These are phyloP conservation scores for Gasteruption jaculator DNA, from an alignment of 2,888 invertebrate genomes.

Conservation along the genomic window DNA sequence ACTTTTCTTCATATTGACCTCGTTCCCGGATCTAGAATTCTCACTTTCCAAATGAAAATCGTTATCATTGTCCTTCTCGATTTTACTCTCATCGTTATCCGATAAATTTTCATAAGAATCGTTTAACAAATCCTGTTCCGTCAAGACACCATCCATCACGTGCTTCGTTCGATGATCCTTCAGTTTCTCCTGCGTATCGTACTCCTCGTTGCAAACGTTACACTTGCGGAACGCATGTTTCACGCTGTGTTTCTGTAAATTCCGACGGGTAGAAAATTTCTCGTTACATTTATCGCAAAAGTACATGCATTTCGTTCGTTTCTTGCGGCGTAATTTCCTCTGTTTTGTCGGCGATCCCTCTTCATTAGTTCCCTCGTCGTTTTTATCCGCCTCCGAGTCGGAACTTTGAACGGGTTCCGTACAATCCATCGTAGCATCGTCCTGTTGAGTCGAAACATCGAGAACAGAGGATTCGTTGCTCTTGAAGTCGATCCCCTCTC, in stretches of 20 bases:
- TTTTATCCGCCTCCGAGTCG: slow-evolving; percentile 23
- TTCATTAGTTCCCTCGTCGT: slow-evolving; percentile 17
- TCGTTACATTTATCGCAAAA: slow-evolving; percentile 33
- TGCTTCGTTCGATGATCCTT: slow-evolving; percentile 40
- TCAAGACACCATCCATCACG: slow-evolving; percentile 40
- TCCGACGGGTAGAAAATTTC: slow-evolving; percentile 30
- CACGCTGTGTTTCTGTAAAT: slow-evolving; percentile 32
- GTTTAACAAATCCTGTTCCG: slow-evolving; percentile 37
- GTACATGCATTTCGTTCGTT: slow-evolving; percentile 13
- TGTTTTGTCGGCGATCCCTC: slow-evolving; percentile 10
- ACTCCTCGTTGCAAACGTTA: slow-evolving; percentile 38
- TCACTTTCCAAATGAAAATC: slow-evolving; percentile 8
- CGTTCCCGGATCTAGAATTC: too few relatives aligned
- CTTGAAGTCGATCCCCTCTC: slow-evolving; percentile 33
- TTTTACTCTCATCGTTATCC: not conserved
- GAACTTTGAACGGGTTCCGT: slow-evolving; percentile 25
- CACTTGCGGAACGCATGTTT: slow-evolving; percentile 33
- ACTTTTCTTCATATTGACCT: too few relatives aligned
- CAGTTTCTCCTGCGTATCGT: slow-evolving; percentile 36
- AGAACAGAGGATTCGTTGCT: slow-evolving; percentile 25
- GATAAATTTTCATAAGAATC: slow-evolving; percentile 15
- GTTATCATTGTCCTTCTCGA: slow-evolving; percentile 11
- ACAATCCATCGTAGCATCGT: slow-evolving; percentile 30
- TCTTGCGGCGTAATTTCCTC: slow-evolving; percentile 4
- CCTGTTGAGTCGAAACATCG: slow-evolving; percentile 36